Percentiles rank a stretch among this genome's conserved stretches.
These are phyloP conservation scores for Tachysurus vachellii DNA, from an alignment of 2,113 vertebrate genomes.

Conservation along the genomic window DNA sequence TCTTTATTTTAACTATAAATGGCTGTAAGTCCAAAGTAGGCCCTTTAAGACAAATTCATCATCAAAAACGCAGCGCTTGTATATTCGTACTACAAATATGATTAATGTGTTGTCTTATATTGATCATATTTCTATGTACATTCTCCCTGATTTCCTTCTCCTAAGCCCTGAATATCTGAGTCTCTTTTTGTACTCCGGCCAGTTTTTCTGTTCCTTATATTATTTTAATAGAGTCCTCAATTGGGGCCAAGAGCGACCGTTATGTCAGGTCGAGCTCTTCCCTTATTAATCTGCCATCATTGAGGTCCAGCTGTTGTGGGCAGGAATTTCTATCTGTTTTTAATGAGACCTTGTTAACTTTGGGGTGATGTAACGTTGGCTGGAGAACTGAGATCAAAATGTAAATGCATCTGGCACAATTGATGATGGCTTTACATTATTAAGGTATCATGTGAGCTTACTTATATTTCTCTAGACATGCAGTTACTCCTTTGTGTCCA, in stretches of 20 bases:
- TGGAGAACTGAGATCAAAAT: background rate
- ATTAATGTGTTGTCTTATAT: background rate
- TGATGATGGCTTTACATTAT: background rate
- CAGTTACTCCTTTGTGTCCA: background rate
- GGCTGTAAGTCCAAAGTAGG: slow-evolving; percentile 52
- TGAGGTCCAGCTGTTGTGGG: slow-evolving; percentile 29
- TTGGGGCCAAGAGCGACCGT: slow-evolving; percentile 30
- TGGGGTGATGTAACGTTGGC: slow-evolving; percentile 16
- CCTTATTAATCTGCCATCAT: slow-evolving; percentile 46
- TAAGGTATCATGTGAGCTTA: background rate
- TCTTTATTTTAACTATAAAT: background rate
- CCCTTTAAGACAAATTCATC: slow-evolving; percentile 53
- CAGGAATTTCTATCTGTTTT: slow-evolving; percentile 26
- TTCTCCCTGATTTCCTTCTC: background rate
- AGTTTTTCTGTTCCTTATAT: background rate
- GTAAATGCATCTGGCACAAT: slow-evolving; percentile 10
- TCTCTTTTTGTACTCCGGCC: background rate
- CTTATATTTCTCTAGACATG: background rate
- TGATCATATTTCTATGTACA: slow-evolving; percentile 13
- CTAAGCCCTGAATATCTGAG: background rate
- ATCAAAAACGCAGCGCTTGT: slow-evolving; percentile 54
- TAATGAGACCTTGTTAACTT: slow-evolving; percentile 34
- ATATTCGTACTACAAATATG: slow-evolving; percentile 60
- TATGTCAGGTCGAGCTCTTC: slow-evolving; percentile 31
- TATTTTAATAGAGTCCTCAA: slow-evolving; percentile 21